phyloP scores from a whole-genome alignment of 2,797 vertebrate genomes.

The Phataginus tricuspis region DNA sequence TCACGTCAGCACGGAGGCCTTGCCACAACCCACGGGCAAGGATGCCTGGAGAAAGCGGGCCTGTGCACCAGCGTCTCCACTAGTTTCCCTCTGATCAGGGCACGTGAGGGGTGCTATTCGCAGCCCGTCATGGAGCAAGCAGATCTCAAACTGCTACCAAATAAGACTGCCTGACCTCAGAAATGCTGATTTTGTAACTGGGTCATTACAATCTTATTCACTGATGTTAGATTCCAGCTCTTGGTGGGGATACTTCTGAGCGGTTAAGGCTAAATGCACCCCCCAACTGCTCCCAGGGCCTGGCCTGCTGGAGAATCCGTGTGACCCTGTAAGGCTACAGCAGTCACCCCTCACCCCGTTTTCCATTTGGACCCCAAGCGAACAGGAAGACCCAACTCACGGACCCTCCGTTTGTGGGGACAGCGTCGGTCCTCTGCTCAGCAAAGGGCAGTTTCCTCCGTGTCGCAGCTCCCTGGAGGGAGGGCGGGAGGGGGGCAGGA shows the following conservation, averaged over 20 bases:
- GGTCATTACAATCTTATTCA: neutral
- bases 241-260: neutral
- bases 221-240: neutral
- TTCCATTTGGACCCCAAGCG: neutral
- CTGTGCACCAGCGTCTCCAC: neutral
- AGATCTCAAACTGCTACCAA: neutral
- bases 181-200: slow-evolving; percentile 20
- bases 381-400: slow-evolving; percentile 26
- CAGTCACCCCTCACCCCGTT: neutral
- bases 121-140: neutral
- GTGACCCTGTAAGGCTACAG: neutral
- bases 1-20: neutral
- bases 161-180: neutral
- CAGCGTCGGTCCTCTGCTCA: slow-evolving; percentile 53
- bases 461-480: slow-evolving; percentile 73
- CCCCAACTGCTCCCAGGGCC: neutral
- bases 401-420: neutral
- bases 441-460: slow-evolving; percentile 77
- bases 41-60: neutral
- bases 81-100: neutral
- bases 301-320: neutral
- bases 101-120: neutral
- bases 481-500: slow-evolving; percentile 64
- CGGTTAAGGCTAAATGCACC: neutral
- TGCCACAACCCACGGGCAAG: neutral